Percentiles rank a stretch among this genome's conserved stretches.
Conservation (phyloP, 30 jellyfish, hydroid and myxozoan species). For the Hydractinia symbiolongicarpus region DNA sequence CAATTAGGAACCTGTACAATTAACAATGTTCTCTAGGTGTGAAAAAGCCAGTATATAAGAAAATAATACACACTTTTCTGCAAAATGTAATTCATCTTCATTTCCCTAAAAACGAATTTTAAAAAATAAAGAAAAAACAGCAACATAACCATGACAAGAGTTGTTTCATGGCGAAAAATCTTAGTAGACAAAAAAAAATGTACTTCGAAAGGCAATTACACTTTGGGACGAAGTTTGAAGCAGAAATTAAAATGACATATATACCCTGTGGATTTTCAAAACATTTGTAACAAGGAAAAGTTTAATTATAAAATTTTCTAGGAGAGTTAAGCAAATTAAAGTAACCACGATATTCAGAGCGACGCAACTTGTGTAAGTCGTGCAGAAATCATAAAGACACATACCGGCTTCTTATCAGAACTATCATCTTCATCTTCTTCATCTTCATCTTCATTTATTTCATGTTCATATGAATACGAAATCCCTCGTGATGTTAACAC, state of each 20-base stretch:
- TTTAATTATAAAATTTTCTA: too few species aligned
- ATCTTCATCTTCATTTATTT: constrained; percentile 79
- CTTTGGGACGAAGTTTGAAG: too few species aligned
- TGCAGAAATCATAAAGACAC: constrained; percentile 2
- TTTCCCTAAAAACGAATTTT: constrained; percentile 37
- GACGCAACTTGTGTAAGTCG: background rate
- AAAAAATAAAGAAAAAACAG: too few species aligned
- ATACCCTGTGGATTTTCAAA: too few species aligned
- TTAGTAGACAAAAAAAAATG: too few species aligned
- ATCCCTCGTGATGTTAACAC: constrained; percentile 74
- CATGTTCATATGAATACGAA: constrained; percentile 84
- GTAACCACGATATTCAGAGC: too few species aligned
- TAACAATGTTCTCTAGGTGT: background rate
- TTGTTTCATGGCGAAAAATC: too few species aligned
- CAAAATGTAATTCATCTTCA: constrained; percentile 80
- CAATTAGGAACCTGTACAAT: background rate
- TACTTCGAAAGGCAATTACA: too few species aligned
- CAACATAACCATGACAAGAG: too few species aligned
- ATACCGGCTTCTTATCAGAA: constrained; percentile 30
- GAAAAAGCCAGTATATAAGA: background rate
- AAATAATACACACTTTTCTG: constrained; percentile 70
- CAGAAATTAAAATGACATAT: too few species aligned
- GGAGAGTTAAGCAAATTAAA: too few species aligned
- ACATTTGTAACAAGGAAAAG: too few species aligned
- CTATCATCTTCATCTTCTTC: constrained; percentile 78